Conservation (phyloP, 2,888 invertebrate species). For the Synergus umbraculus region DNA sequence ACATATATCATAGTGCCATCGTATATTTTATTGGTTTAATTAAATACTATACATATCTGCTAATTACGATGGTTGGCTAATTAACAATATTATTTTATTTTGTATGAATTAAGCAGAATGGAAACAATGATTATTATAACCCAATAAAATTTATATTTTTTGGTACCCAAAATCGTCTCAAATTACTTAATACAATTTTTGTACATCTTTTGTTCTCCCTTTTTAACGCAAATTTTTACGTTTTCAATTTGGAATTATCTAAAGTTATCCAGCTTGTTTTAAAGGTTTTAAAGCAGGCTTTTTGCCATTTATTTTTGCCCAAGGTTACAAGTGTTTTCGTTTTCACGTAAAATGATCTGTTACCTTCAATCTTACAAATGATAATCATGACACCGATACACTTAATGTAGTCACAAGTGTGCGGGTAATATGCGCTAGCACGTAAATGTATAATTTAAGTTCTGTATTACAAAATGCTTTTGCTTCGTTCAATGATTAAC, state of each 20-base stretch:
- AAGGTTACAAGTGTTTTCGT: not conserved
- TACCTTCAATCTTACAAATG: conserved; percentile 18
- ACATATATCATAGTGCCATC: conserved; percentile 66
- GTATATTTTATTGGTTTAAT: conserved; percentile 60
- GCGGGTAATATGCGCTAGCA: not conserved
- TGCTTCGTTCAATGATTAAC: not conserved
- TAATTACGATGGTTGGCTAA: conserved; percentile 64
- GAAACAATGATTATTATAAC: conserved; percentile 59
- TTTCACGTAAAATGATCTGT: not conserved
- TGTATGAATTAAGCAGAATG: conserved; percentile 62
- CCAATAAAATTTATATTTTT: conserved; percentile 75
- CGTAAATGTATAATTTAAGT: conserved; percentile 2
- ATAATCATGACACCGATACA: conserved; percentile 14
- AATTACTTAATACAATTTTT: not conserved
- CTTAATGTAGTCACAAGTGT: conserved; percentile 14
- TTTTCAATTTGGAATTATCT: too few relatives aligned
- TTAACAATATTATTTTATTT: conserved; percentile 71
- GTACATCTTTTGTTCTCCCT: not conserved
- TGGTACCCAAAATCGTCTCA: conserved; percentile 64
- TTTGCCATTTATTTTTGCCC: not conserved
- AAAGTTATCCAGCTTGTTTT: too few relatives aligned
- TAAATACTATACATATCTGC: conserved; percentile 69
- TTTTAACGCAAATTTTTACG: not conserved
- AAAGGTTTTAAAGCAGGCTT: not conserved
- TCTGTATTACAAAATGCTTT: conserved; percentile 8